Conservation (phyloP, 2,797 vertebrate species). For the Avahi laniger region DNA sequence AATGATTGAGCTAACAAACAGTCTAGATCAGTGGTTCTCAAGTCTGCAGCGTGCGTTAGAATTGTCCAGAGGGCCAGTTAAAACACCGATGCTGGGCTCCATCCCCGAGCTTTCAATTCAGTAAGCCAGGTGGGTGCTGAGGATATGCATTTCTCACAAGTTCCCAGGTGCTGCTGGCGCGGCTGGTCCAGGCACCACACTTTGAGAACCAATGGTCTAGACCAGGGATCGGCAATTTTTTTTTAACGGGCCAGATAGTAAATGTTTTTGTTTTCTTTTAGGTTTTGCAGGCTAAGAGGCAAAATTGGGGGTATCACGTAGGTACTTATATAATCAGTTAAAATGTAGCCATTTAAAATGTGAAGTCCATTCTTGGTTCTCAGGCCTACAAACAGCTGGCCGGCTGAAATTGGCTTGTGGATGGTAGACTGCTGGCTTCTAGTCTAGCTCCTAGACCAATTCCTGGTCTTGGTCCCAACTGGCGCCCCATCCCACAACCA, state of each 20-base stretch:
- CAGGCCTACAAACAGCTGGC: neutral
- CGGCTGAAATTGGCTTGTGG: neutral
- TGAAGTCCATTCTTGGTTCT: neutral
- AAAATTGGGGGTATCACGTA: neutral
- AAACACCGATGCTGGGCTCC: neutral
- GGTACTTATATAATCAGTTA: neutral
- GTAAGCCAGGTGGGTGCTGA: neutral
- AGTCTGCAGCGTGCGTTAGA: neutral
- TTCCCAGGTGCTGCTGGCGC: neutral
- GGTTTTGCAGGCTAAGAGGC: neutral
- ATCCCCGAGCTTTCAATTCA: neutral
- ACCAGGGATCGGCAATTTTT: neutral
- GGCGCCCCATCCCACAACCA: accelerated
- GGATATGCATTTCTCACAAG: neutral
- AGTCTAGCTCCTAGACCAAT: neutral
- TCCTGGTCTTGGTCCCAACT: neutral
- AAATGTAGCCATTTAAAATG: neutral
- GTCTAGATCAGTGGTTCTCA: neutral
- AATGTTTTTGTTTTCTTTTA: neutral
- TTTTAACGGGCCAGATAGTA: neutral
- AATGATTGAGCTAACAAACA: neutral
- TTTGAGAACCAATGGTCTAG: neutral
- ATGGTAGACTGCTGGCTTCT: too few species aligned
- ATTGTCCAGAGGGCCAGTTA: neutral
- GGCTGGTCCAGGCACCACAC: neutral